These are phyloP conservation scores for Eira barbara DNA, from an alignment of 2,113 vertebrate species.

Conservation along the genomic window DNA sequence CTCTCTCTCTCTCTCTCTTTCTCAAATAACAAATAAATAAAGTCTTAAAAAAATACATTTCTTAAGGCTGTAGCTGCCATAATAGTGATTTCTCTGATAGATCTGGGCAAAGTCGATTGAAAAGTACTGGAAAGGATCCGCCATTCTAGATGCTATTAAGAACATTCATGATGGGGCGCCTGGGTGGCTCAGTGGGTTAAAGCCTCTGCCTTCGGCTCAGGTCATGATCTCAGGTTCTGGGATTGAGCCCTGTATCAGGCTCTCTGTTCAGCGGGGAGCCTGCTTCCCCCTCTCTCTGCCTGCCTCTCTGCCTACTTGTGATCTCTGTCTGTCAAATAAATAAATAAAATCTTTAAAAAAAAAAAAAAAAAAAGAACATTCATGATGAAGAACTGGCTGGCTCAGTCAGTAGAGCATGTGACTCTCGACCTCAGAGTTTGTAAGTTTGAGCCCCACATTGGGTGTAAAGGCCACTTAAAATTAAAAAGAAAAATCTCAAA, in stretches of 20 bases:
- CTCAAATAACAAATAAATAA: too few species aligned
- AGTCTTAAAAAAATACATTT: background rate
- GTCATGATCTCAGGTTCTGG: too few species aligned
- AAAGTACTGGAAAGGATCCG: background rate
- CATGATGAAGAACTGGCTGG: too few species aligned
- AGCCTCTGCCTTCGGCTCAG: too few species aligned
- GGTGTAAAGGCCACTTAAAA: background rate
- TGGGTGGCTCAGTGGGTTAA: too few species aligned
- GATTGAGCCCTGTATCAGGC: too few species aligned
- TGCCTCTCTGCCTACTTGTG: too few species aligned
- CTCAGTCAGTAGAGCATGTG: background rate
- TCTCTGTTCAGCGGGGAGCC: too few species aligned
- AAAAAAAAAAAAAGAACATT: background rate
- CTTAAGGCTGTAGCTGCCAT: background rate
- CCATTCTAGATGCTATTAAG: background rate
- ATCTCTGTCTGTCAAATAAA: too few species aligned
- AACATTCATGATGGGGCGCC: background rate
- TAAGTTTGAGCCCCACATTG: background rate
- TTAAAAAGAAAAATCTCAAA: background rate
- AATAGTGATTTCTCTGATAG: background rate
- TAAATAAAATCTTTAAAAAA: too few species aligned
- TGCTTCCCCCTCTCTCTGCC: too few species aligned
- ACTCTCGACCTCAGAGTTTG: background rate
- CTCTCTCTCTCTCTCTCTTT: too few species aligned
- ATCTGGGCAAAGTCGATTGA: background rate